Conservation (phyloP, 2,888 invertebrate species). For the Acrocera orbiculus region DNA sequence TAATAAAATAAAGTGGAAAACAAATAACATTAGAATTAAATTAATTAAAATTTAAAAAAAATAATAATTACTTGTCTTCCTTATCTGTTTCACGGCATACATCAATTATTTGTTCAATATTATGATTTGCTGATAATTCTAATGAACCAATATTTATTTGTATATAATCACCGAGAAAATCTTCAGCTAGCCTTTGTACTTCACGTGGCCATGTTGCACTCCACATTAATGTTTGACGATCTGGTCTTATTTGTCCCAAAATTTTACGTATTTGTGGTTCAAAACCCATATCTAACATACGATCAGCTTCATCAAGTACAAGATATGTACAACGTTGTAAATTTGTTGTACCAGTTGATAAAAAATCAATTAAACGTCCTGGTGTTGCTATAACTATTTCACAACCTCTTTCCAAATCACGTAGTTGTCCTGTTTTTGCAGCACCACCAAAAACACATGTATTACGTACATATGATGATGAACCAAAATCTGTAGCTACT, state of each 20-base stretch:
- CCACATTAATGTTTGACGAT: constrained; percentile 96
- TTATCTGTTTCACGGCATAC: constrained; percentile 62
- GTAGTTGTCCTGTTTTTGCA: constrained; percentile 57
- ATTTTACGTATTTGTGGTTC: constrained; percentile 92
- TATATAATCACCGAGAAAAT: constrained; percentile 75
- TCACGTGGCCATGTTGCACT: constrained; percentile 99
- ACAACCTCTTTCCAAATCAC: constrained; percentile 57
- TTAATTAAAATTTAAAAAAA: constrained; percentile 1
- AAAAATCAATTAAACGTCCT: constrained; percentile 69
- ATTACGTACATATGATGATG: constrained; percentile 55
- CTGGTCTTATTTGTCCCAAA: constrained; percentile 80
- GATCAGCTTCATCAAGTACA: constrained; percentile 79
- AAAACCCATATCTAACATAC: constrained; percentile 97
- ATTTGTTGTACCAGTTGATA: constrained; percentile 58
- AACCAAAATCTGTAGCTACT: constrained; percentile 66
- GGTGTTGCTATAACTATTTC: constrained; percentile 84
- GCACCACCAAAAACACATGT: constrained; percentile 87
- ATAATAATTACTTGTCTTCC: constrained; percentile 33
- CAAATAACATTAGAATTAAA: neutral
- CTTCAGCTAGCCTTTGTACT: constrained; percentile 77
- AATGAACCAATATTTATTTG: constrained; percentile 78
- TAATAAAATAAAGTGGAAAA: too few relatives aligned
- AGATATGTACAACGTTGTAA: constrained; percentile 63
- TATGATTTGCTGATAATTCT: constrained; percentile 70
- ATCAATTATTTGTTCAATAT: constrained; percentile 69